phyloP scores from a whole-genome alignment of 2,797 vertebrate genomes.

The Schizopygopsis malacanthus region DNA sequence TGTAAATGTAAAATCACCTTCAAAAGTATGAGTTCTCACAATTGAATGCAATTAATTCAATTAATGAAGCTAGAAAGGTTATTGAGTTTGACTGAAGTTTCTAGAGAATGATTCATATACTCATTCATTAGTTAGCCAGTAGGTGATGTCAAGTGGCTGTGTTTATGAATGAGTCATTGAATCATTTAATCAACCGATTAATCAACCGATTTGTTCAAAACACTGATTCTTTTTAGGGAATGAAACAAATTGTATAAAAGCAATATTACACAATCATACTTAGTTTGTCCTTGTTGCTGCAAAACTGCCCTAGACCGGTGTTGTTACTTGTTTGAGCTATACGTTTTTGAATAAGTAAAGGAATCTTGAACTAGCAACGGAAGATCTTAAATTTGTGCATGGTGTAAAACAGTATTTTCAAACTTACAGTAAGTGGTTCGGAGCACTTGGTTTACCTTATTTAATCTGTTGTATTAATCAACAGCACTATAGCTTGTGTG shows the following conservation, averaged over 20 bases:
- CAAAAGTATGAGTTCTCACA: neutral
- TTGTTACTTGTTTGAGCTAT: neutral
- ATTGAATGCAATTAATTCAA: neutral
- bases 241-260: neutral
- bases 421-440: neutral
- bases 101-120: no score
- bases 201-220: neutral
- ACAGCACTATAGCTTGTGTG: neutral
- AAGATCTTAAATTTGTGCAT: neutral
- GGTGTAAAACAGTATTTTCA: neutral
- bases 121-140: no score
- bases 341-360: neutral
- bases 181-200: neutral
- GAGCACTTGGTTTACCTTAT: neutral
- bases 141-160: no score
- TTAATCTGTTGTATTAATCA: constrained; percentile 1
- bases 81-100: neutral
- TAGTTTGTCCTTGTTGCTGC: neutral
- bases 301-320: neutral
- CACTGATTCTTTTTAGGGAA: neutral
- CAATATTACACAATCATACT: neutral
- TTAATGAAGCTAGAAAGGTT: no score
- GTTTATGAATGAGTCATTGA: neutral
- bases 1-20: neutral
- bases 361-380: neutral